A percentile compares a stretch with the other conserved stretches of the same genome.
phyloP scores from a whole-genome alignment of 2,113 vertebrate genomes.

The Climacteris rufus region DNA sequence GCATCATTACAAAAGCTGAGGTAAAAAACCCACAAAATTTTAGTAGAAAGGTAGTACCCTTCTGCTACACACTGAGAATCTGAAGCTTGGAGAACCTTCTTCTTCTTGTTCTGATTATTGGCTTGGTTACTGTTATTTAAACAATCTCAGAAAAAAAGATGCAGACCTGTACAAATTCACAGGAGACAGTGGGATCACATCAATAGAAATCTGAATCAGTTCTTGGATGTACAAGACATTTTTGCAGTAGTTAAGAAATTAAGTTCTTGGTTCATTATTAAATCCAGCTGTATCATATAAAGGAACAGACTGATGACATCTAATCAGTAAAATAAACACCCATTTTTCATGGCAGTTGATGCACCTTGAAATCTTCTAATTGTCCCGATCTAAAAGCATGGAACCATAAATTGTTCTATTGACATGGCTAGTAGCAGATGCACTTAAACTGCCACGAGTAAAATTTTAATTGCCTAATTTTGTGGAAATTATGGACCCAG shows the following conservation, averaged over 20 bases:
- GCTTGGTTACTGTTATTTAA: background rate
- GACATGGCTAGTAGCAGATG: background rate
- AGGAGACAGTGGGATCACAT: background rate
- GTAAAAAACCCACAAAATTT: background rate
- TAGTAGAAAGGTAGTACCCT: background rate
- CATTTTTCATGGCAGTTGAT: background rate
- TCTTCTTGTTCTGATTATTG: background rate
- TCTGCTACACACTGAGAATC: background rate
- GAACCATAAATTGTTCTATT: background rate
- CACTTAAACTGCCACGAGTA: background rate
- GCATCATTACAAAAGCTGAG: background rate
- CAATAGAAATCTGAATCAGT: background rate
- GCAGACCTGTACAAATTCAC: background rate
- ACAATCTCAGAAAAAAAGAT: background rate
- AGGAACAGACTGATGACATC: background rate
- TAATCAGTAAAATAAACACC: background rate
- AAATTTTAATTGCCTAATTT: conserved; percentile 38
- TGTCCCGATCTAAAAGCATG: background rate
- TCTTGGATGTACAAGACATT: background rate
- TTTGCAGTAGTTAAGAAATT: background rate
- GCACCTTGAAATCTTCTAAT: background rate
- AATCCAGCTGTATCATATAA: background rate
- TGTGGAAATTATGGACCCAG: background rate
- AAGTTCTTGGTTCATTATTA: background rate
- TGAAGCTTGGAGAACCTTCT: background rate